Evolutionary conservation across 2,888 invertebrate genomes (phyloP).

Genomic region (Philaethria dido): DNA sequence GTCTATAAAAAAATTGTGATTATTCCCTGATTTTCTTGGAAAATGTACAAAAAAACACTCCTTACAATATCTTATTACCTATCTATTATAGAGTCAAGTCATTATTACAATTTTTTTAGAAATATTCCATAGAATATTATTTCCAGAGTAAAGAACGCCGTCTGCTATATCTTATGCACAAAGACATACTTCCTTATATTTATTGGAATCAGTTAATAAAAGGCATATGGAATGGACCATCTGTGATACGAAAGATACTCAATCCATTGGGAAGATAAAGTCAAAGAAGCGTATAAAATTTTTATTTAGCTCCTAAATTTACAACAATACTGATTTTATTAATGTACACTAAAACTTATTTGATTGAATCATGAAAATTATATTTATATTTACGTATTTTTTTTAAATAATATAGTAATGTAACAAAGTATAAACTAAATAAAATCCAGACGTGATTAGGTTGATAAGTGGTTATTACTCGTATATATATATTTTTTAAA

Average conservation of each 20-base stretch:
- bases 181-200: constrained; percentile 90
- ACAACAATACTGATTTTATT: constrained; percentile 26
- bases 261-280: constrained; percentile 55
- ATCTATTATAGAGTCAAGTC: no score
- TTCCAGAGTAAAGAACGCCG: constrained; percentile 80
- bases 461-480: no score
- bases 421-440: background rate
- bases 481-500: no score
- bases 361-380: background rate
- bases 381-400: background rate
- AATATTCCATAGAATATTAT: background rate
- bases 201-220: constrained; percentile 95
- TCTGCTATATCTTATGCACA: constrained; percentile 90
- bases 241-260: constrained; percentile 79
- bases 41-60: no score
- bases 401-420: constrained; percentile 2
- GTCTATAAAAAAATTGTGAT: no score
- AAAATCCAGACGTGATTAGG: no score
- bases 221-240: constrained; percentile 91
- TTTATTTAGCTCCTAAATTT: constrained; percentile 38
- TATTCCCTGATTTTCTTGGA: no score
- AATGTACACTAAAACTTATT: background rate
- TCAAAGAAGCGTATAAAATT: constrained; percentile 39
- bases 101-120: no score
- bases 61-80: no score